These are phyloP conservation scores for Spodoptera frugiperda DNA, from an alignment of 1,140 invertebrate species.

Conservation along the genomic window DNA sequence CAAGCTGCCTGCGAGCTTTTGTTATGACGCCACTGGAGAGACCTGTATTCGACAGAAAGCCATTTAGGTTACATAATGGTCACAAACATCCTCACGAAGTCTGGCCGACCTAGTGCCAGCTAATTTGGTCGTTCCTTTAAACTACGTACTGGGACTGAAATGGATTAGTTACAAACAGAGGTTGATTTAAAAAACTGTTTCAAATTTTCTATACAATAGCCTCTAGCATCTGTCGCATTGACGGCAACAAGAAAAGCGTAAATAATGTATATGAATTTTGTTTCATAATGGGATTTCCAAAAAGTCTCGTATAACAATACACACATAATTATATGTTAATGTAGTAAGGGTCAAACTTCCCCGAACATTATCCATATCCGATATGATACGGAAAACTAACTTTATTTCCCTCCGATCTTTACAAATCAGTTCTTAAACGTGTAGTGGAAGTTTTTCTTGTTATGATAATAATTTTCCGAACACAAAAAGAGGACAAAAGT, in stretches of 20 bases:
- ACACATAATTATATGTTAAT: not conserved
- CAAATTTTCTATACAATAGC: no score
- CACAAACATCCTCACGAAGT: constrained; percentile 2
- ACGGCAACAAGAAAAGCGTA: no score
- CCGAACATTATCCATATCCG: not conserved
- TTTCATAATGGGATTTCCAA: no score
- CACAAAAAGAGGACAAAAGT: no score
- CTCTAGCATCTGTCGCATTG: no score
- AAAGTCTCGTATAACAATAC: not conserved
- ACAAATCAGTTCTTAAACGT: no score
- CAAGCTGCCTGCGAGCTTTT: constrained; percentile 21
- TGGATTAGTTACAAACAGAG: no score
- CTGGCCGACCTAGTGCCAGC: not conserved
- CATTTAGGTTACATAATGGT: constrained; percentile 27
- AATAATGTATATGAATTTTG: no score
- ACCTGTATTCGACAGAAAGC: constrained; percentile 31
- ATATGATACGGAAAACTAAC: not conserved
- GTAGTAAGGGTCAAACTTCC: not conserved
- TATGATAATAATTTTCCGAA: no score
- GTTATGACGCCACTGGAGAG: constrained; percentile 12
- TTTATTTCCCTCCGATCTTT: not conserved
- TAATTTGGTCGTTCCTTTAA: constrained; percentile 16
- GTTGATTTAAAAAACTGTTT: no score
- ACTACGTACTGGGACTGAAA: not conserved
- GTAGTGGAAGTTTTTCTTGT: no score